Evolutionary conservation across 35 echinoderm and acorn worm genomes (phyloP).

Genomic region (Strongylocentrotus purpuratus): DNA sequence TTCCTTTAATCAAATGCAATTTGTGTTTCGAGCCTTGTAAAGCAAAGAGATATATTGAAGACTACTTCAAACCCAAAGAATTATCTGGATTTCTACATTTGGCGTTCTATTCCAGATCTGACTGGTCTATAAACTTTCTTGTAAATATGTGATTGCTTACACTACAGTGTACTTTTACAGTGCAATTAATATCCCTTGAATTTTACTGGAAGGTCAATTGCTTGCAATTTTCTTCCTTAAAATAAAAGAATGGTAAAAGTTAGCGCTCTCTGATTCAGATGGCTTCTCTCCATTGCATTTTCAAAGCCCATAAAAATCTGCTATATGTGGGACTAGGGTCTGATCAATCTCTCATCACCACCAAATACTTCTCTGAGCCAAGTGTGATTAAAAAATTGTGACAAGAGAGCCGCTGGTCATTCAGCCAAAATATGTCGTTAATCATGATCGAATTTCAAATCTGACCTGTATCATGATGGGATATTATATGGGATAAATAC

Average conservation of each 20-base stretch:
- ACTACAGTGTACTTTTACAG: neutral
- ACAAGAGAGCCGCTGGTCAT: conserved; percentile 27
- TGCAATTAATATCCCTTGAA: neutral
- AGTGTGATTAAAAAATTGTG: conserved; percentile 34
- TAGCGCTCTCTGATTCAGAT: neutral
- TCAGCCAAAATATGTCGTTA: conserved; percentile 29
- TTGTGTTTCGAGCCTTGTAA: neutral
- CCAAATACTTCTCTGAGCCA: neutral
- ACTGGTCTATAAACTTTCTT: neutral
- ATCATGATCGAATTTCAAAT: conserved; percentile 26
- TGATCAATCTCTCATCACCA: conserved; percentile 21
- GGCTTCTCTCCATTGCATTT: neutral
- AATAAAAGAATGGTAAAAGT: neutral
- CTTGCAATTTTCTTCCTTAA: neutral
- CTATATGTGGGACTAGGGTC: neutral
- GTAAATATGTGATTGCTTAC: neutral
- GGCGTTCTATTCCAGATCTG: neutral
- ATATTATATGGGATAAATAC: neutral
- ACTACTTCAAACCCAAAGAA: neutral
- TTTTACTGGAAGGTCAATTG: neutral
- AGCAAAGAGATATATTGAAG: neutral
- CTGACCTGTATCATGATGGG: neutral
- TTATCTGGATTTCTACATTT: too few relatives aligned
- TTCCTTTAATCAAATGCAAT: neutral
- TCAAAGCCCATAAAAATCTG: conserved; percentile 10